Evolutionary conservation across 2,797 vertebrate species (phyloP), one percentile per base, ranked within the genome.

Genomic region (Pygocentrus nattereri): DNA sequence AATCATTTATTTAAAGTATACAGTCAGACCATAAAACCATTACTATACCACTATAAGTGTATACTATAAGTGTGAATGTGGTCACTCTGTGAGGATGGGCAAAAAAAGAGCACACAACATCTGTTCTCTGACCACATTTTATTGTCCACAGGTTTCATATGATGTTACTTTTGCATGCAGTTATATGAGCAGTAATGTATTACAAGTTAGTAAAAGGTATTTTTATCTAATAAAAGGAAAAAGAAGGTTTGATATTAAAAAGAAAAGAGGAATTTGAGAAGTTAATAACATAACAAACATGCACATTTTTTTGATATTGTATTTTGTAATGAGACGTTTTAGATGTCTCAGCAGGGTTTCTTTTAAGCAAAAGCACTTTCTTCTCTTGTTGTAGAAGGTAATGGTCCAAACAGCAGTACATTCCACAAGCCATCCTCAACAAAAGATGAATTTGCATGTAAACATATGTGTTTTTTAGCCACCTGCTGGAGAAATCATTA

Each of bases 91-190:
- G 64, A 25, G 6, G 0, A 25, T 69, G n/a, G 4, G 2, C 1
- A 5, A 10, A 62, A 31, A 38, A 67, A 23, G 44, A 67, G 23
- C 4, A 12, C 19, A 64, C 15, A n/a, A 12, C 34, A 67, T n/a
- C 23, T 64, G 3, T n/a, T 67, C 44, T 25, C 23, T 84, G 82
- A 87, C 87, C 85, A 88, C 84, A 84, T 50, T 88, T 88, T 88
- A 87, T 85, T 79, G 69, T 85, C 75, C 84, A 87, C 84, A 85
- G 84, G 86, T 83, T 79, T 81, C 79, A 83, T 84, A 79, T 68
- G 74, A 78, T 71, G 81, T 84, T 84, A 50, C 61, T 85, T 75
- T 79, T 73, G 64, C 76, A 85, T 77, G 74, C 77, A 76, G 62
- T 80, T 64, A 74, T 81, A 78, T 56, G 74, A 82, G 76, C 83